Conservation (phyloP, 2,888 invertebrate genomes). For the Mystacides longicornis region DNA sequence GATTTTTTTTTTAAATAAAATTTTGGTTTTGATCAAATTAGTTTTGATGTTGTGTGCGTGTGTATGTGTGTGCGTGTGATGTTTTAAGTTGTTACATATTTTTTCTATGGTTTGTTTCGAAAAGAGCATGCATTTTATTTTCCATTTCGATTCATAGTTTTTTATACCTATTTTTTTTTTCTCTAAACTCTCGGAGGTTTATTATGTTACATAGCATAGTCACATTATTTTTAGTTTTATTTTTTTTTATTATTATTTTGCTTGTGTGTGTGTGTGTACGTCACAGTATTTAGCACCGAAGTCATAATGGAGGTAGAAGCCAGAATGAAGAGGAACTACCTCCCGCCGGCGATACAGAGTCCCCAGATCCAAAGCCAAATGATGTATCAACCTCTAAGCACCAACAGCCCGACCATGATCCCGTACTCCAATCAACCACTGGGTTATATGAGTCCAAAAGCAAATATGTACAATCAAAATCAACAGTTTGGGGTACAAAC, state of each 20-base stretch:
- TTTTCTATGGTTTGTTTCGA: not conserved
- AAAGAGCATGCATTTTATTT: constrained; percentile 1
- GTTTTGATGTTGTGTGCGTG: not conserved
- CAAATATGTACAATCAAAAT: constrained; percentile 3
- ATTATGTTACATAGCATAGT: too few species aligned
- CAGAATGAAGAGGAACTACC: constrained; percentile 75
- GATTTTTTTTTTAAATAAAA: too few species aligned
- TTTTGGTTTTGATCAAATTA: not conserved
- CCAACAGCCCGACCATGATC: not conserved
- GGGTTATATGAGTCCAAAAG: not conserved
- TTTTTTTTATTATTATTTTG: constrained; percentile 18
- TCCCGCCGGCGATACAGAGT: constrained; percentile 62
- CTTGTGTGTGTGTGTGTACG: not conserved
- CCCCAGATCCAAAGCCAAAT: constrained; percentile 35
- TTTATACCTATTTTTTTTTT: not conserved
- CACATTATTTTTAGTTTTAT: constrained; percentile 28
- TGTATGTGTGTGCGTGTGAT: too few species aligned
- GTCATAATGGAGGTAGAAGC: constrained; percentile 84
- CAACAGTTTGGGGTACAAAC: not conserved
- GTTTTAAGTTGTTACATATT: not conserved
- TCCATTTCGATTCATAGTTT: not conserved
- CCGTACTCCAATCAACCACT: not conserved
- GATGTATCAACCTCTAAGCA: constrained; percentile 5
- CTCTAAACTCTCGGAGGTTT: constrained; percentile 13
- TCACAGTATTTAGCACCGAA: constrained; percentile 79